Base-by-base conservation (phyloP, 2,888 invertebrate species). In the Troglohyphantes excavatus region DNA sequence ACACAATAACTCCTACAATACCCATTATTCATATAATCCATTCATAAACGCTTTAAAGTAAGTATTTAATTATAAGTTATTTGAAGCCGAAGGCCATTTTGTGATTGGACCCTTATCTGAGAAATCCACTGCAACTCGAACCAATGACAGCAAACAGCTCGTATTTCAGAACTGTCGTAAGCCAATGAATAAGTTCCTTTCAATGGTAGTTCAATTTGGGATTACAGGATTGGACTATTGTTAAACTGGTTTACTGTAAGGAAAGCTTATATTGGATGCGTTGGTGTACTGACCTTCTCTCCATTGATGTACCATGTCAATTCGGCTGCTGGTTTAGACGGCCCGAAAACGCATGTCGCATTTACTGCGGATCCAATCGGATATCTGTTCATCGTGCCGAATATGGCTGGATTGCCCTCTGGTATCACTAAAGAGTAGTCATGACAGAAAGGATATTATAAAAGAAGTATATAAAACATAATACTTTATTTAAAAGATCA, bases 281-380 rank as follows among this genome's bases (percentile, higher is more conserved):
- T 61, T 70, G 7, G 7, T 76, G 39, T 68, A 33, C 68, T 86
- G 9, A 92, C 92, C 91, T 88, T 87, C 33, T 91, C 89, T n/a
- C 90, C 92, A 67, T 92, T 92, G 85, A 92, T 92, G 82, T 91
- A 92, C 92, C 92, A 92, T 43, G 91, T 91, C 67, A 92, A 91
- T 43, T 90, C 79, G 43, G 92, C 92, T 9, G 91, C 92, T 19
- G 92, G 92, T 67, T 92, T 91, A 26, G 92, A 92, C 0, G 91
- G 91, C 21, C 92, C 92, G 13, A 92, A 92, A 21, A 91, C 91
- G 63, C 92, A 92, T 75, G 92, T 92, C 70, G 92, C 91, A 43
- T 90, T 86, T 1, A 92, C 92, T 33, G 91, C 84, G 23, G 92
- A 92, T 0, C 92, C 91, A 39, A 90, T 81, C 7, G 82, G 73